Conservation (phyloP, 2,888 invertebrate genomes). For the Amblyteles armatorius region DNA sequence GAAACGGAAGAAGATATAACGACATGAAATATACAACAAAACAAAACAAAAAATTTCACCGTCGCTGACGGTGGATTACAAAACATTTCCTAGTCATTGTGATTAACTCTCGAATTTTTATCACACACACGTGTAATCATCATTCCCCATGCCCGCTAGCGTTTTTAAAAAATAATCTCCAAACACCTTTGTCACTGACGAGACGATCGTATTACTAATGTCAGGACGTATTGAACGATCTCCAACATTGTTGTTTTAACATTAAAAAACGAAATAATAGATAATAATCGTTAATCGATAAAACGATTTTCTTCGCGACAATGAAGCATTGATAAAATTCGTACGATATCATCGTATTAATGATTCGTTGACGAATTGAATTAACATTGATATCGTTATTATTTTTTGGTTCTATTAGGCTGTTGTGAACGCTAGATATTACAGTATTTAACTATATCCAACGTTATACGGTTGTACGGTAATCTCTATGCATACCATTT, state of each 20-base stretch:
- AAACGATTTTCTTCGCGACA: background rate
- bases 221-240: slow-evolving; percentile 21
- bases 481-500: slow-evolving; percentile 59
- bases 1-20: slow-evolving; percentile 17
- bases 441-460: slow-evolving; percentile 60
- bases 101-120: slow-evolving; percentile 53
- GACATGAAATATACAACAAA: slow-evolving; percentile 20
- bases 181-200: slow-evolving; percentile 42
- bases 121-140: slow-evolving; percentile 48
- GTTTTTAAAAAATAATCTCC: slow-evolving; percentile 49
- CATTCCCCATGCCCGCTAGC: slow-evolving; percentile 25
- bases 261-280: background rate
- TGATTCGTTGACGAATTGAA: slow-evolving; percentile 45
- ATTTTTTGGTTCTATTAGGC: slow-evolving; percentile 25
- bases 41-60: slow-evolving; percentile 9
- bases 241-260: slow-evolving; percentile 37
- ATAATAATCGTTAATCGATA: background rate
- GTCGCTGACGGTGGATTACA: slow-evolving; percentile 8
- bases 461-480: slow-evolving; percentile 56
- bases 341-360: slow-evolving; percentile 36
- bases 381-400: slow-evolving; percentile 32
- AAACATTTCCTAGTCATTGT: slow-evolving; percentile 58
- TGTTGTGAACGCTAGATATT: slow-evolving; percentile 59
- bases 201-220: slow-evolving; percentile 12
- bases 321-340: slow-evolving; percentile 6